Base-by-base conservation (phyloP, 2,888 invertebrate genomes). In the Hydrotaea diabolus region DNA sequence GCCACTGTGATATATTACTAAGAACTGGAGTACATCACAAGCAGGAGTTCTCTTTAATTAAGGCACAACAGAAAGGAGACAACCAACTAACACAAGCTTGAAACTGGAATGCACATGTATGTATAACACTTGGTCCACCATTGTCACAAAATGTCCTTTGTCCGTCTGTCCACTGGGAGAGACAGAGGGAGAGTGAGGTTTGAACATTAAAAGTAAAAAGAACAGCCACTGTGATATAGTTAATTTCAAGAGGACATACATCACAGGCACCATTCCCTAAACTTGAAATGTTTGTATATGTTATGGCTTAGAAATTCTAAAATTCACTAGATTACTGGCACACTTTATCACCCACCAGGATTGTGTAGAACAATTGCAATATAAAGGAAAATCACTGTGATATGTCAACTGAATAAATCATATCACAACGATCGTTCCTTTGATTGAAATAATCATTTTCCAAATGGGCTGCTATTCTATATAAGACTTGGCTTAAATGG, bases 381-480 rank as follows among this genome's bases (percentile, higher is more conserved):
- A 90, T 89, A 91, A 92, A 92, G 91, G 92, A 92, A 92, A 92
- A 92, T 92, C 92, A 92, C 92, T 92, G 92, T 92, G 92, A 92
- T 92, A 92, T 91, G 89, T 81, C 31, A 31, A 85, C 86, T 83
- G 11, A 11, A 87, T 36, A 81, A 55, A 87, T 87, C 90, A 91
- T 92, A 92, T 91, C 91, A 92, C 91, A 92, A 92, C 92, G 92
- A 92, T 91, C 91, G 92, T 92, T 92, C 91, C 91, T 91, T 91
- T 91, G 2, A 59, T 59, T 59, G 80, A 31, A 76, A 66, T 19
- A 26, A 64, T 39, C 39, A 9, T 53, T 49, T 49, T 49, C 55
- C 31, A 31, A 31, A n/a, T n/a, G n/a, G n/a, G n/a, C n/a, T n/a
- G n/a, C n/a, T n/a, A n/a, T n/a, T n/a, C n/a, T n/a, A n/a, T n/a